Evolutionary conservation across 1,140 invertebrate genomes (phyloP).

Genomic region (Drosophila pallidifrons): DNA sequence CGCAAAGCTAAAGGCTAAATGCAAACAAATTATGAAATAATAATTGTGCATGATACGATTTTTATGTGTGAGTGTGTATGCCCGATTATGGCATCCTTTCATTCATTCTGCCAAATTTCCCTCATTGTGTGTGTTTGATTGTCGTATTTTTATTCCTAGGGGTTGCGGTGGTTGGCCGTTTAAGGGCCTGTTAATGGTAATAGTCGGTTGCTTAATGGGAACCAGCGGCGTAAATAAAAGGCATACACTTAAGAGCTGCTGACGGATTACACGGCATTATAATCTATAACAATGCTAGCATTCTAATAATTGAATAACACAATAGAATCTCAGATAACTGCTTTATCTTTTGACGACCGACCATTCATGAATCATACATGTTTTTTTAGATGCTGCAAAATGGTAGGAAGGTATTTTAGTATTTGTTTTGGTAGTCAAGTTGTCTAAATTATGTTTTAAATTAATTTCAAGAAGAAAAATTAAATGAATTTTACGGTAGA

Average conservation of each 20-base stretch:
- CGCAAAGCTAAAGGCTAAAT: slow-evolving; percentile 45
- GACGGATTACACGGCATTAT: slow-evolving; percentile 75
- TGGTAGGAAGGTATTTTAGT: not conserved
- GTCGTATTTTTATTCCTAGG: slow-evolving; percentile 17
- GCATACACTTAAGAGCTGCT: slow-evolving; percentile 70
- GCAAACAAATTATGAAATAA: slow-evolving; percentile 83
- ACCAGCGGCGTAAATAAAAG: slow-evolving; percentile 76
- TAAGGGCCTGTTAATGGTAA: slow-evolving; percentile 47
- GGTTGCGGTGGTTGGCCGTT: slow-evolving; percentile 60
- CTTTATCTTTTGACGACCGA: not conserved
- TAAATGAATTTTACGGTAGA: no score
- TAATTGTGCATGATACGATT: slow-evolving; percentile 73
- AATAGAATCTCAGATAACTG: slow-evolving; percentile 57
- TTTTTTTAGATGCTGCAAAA: not conserved
- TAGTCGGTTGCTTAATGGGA: slow-evolving; percentile 58
- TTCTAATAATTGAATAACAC: slow-evolving; percentile 78
- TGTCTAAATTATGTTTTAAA: not conserved
- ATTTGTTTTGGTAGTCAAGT: not conserved
- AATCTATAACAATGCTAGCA: slow-evolving; percentile 63
- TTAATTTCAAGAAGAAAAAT: no score
- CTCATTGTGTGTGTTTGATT: slow-evolving; percentile 25
- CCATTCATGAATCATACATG: not conserved
- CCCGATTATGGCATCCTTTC: slow-evolving; percentile 43
- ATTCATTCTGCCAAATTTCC: slow-evolving; percentile 65
- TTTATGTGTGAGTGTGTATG: slow-evolving; percentile 45